Evolutionary conservation across 2,888 invertebrate genomes (phyloP).

Genomic region (Xestia sexstrigata): DNA sequence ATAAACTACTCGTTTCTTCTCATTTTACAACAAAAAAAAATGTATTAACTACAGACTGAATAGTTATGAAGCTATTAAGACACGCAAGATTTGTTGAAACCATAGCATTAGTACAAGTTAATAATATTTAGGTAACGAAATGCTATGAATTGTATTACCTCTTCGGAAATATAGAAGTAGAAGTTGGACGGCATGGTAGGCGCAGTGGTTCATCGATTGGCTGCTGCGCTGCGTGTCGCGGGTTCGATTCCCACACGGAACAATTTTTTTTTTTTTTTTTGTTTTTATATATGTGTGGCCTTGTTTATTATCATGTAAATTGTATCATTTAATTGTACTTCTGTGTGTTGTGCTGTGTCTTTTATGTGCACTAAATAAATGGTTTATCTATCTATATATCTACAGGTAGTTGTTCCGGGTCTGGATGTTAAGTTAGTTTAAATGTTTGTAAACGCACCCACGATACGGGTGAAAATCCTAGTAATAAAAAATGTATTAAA

Average conservation of each 20-base stretch:
- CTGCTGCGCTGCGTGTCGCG: not conserved
- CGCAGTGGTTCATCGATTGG: not conserved
- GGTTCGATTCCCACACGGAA: conserved; percentile 2
- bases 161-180: not conserved
- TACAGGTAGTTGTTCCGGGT: not conserved
- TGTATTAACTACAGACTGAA: not conserved
- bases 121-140: not conserved
- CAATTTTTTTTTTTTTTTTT: no score
- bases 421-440: not conserved
- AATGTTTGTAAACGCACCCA: not conserved
- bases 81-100: conserved; percentile 1
- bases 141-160: not conserved
- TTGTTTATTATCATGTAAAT: no score
- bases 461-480: not conserved
- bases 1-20: not conserved
- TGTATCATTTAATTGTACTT: no score
- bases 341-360: no score
- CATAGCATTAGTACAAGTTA: not conserved
- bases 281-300: no score
- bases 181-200: not conserved
- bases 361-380: no score
- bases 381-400: no score
- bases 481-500: not conserved
- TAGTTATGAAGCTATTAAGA: not conserved
- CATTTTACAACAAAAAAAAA: not conserved